Evolutionary conservation across 2,888 invertebrate genomes (phyloP), one percentile per base, ranked within the genome.

Genomic region (Caradrina kadenii): DNA sequence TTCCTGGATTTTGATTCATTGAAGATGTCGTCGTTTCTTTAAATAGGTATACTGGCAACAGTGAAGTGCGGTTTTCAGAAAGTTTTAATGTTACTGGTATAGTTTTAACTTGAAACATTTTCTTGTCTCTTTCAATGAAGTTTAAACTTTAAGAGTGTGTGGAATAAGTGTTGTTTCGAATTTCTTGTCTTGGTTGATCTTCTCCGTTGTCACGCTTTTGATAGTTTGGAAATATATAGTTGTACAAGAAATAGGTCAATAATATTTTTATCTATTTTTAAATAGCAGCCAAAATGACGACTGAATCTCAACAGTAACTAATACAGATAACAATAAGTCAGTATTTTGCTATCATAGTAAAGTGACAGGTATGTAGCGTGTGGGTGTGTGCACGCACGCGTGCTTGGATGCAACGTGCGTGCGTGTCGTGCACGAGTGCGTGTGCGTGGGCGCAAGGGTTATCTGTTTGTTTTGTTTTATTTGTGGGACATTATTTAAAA

Each of bases 341-440:
- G 10, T 60, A 26, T 53, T 60, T 53, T 48, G 1, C 15, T 45
- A 6, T 53, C 17, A 11, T 22, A 26, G 19, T 48, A 17, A 6
- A 26, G 21, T 61, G 61, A 54, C 42, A 17, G 56, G 45, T 49
- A 26, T 55, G 54, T 45, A 35, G 22, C 22, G 64, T 52, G 39
- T 52, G 26, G 50, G 31, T 35, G 48, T 48, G 50, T 13, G 19
- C n/a, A 52, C 17, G 54, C 73, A 77, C 26, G 62, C 67, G 7
- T 55, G 42, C 42, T 26, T 31, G 21, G 21, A 53, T 45, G 45
- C 69, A 50, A 58, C 42, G 52, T 45, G 54, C 62, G 45, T 67
- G 73, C 45, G 52, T 59, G 69, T 21, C 59, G 35, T 56, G 61
- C 52, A 68, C 67, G 53, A 49, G 26, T 68, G 59, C 59, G 63